These are phyloP conservation scores for Tolmerus cingulatus DNA, from an alignment of 2,888 invertebrate species.

Conservation along the genomic window DNA sequence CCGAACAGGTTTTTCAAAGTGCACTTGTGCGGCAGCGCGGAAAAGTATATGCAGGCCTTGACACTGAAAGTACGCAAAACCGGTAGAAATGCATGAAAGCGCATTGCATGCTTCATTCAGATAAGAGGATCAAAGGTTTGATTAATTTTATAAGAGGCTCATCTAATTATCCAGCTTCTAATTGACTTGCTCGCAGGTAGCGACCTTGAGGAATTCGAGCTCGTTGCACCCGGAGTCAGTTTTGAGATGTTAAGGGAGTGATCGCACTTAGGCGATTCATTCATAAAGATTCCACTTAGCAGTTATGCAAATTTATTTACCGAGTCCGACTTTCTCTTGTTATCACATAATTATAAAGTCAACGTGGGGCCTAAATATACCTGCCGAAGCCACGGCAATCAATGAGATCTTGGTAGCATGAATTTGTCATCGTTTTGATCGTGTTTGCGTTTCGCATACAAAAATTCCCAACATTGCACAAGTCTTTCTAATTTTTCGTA, in stretches of 20 bases:
- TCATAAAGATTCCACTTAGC: background rate
- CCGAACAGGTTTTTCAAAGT: background rate
- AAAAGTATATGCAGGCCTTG: background rate
- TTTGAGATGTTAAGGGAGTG: background rate
- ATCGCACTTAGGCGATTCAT: background rate
- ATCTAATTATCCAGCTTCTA: background rate
- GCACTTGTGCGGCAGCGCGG: background rate
- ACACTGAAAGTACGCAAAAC: background rate
- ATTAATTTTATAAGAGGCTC: background rate
- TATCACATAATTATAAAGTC: background rate
- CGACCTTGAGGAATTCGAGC: background rate
- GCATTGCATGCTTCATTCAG: background rate
- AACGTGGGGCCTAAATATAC: background rate
- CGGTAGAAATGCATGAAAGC: background rate
- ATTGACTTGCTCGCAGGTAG: background rate
- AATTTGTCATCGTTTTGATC: background rate
- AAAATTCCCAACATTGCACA: background rate
- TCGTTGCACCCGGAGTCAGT: background rate
- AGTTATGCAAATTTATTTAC: background rate
- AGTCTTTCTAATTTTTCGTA: background rate
- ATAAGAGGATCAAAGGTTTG: background rate
- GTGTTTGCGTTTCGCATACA: background rate
- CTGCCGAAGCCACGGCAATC: background rate
- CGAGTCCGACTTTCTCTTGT: background rate
- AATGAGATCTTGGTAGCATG: background rate